Base-by-base conservation (phyloP, 1,140 invertebrate species). In the Hyposmocoma kahamanoa region DNA sequence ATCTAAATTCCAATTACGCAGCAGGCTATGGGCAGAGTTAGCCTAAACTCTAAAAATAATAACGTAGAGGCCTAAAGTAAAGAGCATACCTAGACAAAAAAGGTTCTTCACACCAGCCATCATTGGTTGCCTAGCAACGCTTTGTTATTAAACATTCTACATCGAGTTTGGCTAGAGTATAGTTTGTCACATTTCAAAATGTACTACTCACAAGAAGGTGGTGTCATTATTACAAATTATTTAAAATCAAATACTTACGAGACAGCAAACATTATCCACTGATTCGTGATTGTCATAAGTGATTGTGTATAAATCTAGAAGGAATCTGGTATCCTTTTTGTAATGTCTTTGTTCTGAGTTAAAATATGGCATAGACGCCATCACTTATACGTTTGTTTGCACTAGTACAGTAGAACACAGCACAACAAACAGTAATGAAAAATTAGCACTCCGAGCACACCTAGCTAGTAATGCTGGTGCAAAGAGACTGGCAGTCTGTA, bases 261-360 rank as follows among this genome's bases (percentile, higher is more conserved):
- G 72, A 57, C 82, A 85, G 56, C 82, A 85, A 62, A 87, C 77
- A 47, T 85, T 89, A 63, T 92, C 91, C 21, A 92, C 83, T 17
- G 89, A 91, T 84, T 94, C 93, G 64, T 92, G 89, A 60, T 92
- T 92, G 74, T 95, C 94, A 68, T 92, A 93, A 9, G 94, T 95
- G 58, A 96, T 89, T 9, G 94, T 95, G 67, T 96, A 96, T 32
- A 96, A 88, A 87, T 95, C 94, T 56, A 91, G 84, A 34, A 95
- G 89, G 82, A 94, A 95, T 59, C 92, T 87, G 17, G 93, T 93
- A 69, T 95, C 94, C 78, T 95, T 94, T 84, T 96, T 96, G 72
- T 95, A 95, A 79, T 95, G 93, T 58, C 93, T 88, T 84, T 89
- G 89, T 86, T 84, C 80, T 30, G 72, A 61, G 62, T 85, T 77